phyloP scores from a whole-genome alignment of 1,140 invertebrate genomes.

The Micrasema minimum region DNA sequence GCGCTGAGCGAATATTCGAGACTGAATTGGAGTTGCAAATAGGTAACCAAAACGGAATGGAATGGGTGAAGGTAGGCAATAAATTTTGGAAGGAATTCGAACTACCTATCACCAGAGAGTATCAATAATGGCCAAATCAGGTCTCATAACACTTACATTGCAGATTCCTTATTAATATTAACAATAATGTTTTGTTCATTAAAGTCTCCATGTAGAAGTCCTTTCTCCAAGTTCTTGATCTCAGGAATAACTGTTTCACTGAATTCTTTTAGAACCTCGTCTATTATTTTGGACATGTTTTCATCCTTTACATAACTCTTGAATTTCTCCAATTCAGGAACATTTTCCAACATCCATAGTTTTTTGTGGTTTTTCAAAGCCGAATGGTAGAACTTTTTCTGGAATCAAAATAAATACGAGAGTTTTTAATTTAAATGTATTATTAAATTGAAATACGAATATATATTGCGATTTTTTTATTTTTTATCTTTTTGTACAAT shows the following conservation, averaged over 20 bases:
- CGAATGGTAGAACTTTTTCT: constrained; percentile 71
- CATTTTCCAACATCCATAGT: constrained; percentile 78
- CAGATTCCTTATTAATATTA: constrained; percentile 55
- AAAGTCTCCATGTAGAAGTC: constrained; percentile 88
- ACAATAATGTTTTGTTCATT: constrained; percentile 92
- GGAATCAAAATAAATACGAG: background rate
- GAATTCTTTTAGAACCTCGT: constrained; percentile 75
- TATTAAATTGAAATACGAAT: too few relatives aligned
- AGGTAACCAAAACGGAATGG: too few relatives aligned
- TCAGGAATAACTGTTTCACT: constrained; percentile 71
- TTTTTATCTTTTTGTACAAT: too few relatives aligned
- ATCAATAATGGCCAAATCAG: too few relatives aligned
- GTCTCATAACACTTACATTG: constrained; percentile 57
- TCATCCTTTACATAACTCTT: constrained; percentile 74
- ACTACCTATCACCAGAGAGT: too few relatives aligned
- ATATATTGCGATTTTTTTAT: too few relatives aligned
- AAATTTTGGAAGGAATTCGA: too few relatives aligned
- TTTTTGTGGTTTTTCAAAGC: constrained; percentile 73
- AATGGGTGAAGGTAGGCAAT: too few relatives aligned
- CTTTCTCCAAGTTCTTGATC: constrained; percentile 70
- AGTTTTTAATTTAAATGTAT: too few relatives aligned
- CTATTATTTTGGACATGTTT: constrained; percentile 68
- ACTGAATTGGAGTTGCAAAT: too few relatives aligned
- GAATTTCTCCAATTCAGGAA: constrained; percentile 77
- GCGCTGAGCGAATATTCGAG: too few relatives aligned